Evolutionary conservation across 2,888 invertebrate genomes (phyloP).

Genomic region (Tetragnatha montana): DNA sequence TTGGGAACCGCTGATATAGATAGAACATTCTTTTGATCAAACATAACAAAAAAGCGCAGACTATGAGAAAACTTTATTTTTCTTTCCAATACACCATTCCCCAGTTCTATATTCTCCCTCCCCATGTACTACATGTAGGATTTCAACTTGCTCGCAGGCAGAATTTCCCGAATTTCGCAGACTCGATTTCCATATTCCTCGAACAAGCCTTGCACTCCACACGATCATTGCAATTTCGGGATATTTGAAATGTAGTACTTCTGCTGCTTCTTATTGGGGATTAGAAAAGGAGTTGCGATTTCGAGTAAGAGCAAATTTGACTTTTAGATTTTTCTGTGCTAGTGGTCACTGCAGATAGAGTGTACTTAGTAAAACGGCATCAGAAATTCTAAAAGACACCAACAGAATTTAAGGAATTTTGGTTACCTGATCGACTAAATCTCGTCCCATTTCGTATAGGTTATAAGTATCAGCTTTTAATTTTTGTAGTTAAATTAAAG

Average conservation of each 20-base stretch:
- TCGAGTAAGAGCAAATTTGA: neutral
- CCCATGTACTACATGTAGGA: neutral
- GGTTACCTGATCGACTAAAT: too few species aligned
- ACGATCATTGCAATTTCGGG: neutral
- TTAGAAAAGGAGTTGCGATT: neutral
- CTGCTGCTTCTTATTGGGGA: neutral
- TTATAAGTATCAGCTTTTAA: too few species aligned
- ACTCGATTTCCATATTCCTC: neutral
- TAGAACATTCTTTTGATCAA: neutral
- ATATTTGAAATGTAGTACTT: neutral
- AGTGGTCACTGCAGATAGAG: too few species aligned
- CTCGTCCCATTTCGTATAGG: too few species aligned
- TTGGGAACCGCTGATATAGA: too few species aligned
- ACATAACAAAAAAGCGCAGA: neutral
- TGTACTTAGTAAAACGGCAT: too few species aligned
- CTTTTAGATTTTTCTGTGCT: neutral
- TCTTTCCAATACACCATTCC: neutral
- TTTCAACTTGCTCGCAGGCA: neutral
- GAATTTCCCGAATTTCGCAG: neutral
- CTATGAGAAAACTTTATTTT: neutral
- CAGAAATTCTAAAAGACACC: too few species aligned
- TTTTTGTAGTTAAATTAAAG: too few species aligned
- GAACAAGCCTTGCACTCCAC: neutral
- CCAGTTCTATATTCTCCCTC: too few species aligned
- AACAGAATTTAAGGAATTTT: too few species aligned